Evolutionary conservation across 2,113 vertebrate species (phyloP).

Genomic region (Montifringilla adamsi): DNA sequence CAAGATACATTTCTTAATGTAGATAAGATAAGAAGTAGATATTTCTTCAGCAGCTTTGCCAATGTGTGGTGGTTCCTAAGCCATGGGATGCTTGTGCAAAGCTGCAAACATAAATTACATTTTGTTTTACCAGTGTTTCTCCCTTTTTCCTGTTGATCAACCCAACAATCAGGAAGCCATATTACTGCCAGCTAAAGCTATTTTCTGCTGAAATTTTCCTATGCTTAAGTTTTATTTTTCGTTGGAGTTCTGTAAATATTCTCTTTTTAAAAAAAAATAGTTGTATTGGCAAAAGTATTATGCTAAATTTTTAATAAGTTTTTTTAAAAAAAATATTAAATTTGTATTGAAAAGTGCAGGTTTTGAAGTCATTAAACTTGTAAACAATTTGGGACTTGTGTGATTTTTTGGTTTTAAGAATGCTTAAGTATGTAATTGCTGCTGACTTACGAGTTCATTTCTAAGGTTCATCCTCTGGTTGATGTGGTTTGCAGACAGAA

Average conservation of each 20-base stretch:
- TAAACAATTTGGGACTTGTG: background rate
- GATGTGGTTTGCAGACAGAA: background rate
- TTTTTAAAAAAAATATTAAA: background rate
- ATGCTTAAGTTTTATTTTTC: background rate
- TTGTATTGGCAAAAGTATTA: background rate
- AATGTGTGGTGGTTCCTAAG: background rate
- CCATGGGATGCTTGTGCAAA: background rate
- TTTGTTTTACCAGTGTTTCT: background rate
- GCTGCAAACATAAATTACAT: background rate
- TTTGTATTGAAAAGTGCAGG: background rate
- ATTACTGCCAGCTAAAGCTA: background rate
- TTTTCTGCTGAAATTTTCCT: background rate
- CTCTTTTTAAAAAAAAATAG: background rate
- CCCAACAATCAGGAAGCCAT: background rate
- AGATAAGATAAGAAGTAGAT: background rate
- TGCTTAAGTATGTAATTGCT: background rate
- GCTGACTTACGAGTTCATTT: rapidly evolving
- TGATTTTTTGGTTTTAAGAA: background rate
- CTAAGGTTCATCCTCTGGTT: background rate
- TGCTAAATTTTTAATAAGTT: background rate
- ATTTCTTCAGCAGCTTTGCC: background rate
- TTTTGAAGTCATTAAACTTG: conserved; percentile 41
- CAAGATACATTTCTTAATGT: background rate
- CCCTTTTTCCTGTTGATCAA: background rate
- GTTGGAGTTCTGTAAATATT: conserved; percentile 38